Evolutionary conservation across 2,113 vertebrate species (phyloP).

Genomic region (Corvus hawaiiensis): DNA sequence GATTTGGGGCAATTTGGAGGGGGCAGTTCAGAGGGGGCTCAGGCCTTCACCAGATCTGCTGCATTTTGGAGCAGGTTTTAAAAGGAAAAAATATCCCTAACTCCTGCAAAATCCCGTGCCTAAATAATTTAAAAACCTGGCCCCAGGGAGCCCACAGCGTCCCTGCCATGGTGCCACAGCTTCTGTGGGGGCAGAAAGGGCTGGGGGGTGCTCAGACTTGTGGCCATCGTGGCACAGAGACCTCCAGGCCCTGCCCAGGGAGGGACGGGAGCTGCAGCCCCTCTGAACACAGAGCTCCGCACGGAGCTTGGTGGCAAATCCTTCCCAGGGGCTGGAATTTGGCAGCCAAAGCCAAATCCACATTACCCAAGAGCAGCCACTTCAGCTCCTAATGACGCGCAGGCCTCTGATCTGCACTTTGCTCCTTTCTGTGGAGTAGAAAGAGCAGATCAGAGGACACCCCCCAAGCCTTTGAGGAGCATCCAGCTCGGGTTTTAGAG

Average conservation of each 20-base stretch:
- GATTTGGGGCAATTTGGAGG: neutral
- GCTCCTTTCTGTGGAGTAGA: neutral
- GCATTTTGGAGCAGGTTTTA: neutral
- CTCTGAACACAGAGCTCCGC: neutral
- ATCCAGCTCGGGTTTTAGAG: slow-evolving; percentile 37
- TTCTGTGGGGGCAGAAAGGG: neutral
- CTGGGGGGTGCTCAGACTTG: neutral
- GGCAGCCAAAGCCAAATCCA: neutral
- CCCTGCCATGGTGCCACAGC: neutral
- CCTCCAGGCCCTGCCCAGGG: neutral
- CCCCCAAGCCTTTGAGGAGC: slow-evolving; percentile 46
- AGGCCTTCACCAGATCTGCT: neutral
- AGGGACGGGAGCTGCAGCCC: neutral
- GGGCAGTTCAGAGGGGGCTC: accelerated
- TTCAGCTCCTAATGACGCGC: neutral
- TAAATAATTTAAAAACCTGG: neutral
- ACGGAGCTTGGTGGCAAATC: neutral
- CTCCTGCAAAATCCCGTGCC: accelerated
- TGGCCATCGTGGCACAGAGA: neutral
- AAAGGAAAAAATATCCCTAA: neutral
- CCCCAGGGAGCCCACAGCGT: accelerated
- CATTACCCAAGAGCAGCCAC: neutral
- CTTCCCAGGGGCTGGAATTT: neutral
- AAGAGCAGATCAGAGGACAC: slow-evolving; percentile 54
- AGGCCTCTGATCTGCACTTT: slow-evolving; percentile 35